Conservation (phyloP, 1,140 invertebrate genomes). For the Drosophila triauraria region DNA sequence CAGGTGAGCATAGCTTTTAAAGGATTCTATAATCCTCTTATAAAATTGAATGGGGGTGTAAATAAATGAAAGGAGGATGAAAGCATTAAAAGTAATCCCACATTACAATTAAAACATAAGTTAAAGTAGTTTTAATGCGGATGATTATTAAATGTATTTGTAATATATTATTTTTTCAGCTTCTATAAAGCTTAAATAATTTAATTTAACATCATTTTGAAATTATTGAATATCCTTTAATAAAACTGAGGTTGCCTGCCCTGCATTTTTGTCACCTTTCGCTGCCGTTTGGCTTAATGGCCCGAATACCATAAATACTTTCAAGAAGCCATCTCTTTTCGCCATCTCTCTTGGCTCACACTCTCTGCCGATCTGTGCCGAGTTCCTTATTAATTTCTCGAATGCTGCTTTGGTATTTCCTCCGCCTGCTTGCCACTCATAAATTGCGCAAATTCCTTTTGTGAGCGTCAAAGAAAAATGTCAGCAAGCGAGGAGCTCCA, state of each 20-base stretch:
- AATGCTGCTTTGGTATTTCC: conserved; percentile 69
- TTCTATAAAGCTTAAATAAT: conserved; percentile 49
- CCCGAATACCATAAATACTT: conserved; percentile 72
- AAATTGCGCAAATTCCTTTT: conserved; percentile 81
- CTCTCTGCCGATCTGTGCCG: conserved; percentile 39
- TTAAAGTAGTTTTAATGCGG: background rate
- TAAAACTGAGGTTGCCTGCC: background rate
- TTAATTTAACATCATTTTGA: background rate
- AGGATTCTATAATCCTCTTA: conserved; percentile 1
- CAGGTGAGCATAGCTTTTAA: background rate
- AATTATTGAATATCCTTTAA: conserved; percentile 17
- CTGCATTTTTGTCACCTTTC: conserved; percentile 68
- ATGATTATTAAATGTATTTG: background rate
- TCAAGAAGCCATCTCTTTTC: conserved; percentile 29
- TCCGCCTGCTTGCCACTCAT: conserved; percentile 52
- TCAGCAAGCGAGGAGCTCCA: conserved; percentile 4
- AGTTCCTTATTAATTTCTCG: conserved; percentile 71
- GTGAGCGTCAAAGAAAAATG: conserved; percentile 63
- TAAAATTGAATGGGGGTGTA: background rate
- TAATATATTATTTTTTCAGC: background rate
- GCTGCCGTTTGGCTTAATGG: conserved; percentile 57
- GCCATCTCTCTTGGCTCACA: background rate
- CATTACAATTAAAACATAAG: background rate
- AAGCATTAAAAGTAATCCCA: conserved; percentile 1
- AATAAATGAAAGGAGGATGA: background rate